Conservation (phyloP, 2,888 invertebrate genomes). For the Macrosiphum euphorbiae region DNA sequence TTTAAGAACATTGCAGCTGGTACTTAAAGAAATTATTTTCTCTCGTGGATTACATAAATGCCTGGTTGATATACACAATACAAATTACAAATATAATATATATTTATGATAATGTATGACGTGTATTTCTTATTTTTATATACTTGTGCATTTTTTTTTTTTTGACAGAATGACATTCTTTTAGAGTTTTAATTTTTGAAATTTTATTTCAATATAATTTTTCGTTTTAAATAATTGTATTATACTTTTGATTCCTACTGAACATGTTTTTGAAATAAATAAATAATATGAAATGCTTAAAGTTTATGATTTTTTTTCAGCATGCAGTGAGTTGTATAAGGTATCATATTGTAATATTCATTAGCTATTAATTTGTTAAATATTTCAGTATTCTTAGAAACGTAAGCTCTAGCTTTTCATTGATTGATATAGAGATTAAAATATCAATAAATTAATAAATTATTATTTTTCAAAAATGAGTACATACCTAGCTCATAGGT, state of each 20-base stretch:
- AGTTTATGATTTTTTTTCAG: background rate
- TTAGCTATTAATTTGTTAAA: too few species aligned
- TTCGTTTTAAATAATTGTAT: background rate
- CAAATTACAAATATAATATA: background rate
- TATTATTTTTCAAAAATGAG: too few species aligned
- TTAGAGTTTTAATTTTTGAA: background rate
- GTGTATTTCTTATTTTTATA: background rate
- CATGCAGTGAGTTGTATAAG: background rate
- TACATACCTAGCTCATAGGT: too few species aligned
- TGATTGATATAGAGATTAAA: too few species aligned
- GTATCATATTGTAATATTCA: too few species aligned
- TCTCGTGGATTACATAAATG: background rate
- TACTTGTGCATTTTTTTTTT: background rate
- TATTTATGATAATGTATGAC: background rate
- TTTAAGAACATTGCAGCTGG: background rate
- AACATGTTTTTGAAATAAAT: background rate
- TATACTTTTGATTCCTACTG: background rate
- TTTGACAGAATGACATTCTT: background rate
- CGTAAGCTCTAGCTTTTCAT: too few species aligned
- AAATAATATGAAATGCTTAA: background rate
- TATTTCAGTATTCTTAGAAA: too few species aligned
- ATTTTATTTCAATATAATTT: background rate
- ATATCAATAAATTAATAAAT: too few species aligned
- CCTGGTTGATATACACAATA: background rate
- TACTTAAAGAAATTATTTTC: background rate